A percentile compares a stretch with the other conserved stretches of the same genome.
Evolutionary conservation across 2,797 vertebrate species (phyloP).

Genomic region (Spheniscus humboldti): DNA sequence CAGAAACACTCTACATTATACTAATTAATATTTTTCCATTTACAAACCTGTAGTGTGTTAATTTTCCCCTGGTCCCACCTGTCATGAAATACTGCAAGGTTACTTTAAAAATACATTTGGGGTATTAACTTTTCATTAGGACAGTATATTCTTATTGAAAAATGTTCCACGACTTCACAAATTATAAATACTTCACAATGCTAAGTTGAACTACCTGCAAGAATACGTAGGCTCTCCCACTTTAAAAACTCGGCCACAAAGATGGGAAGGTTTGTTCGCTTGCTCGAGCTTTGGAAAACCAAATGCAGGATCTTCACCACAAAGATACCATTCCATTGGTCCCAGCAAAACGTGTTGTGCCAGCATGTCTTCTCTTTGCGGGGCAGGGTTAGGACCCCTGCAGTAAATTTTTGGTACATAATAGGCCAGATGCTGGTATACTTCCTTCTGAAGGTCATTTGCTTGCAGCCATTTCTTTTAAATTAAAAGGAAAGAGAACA

Average conservation of each 20-base stretch:
- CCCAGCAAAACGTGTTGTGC: conserved; percentile 86
- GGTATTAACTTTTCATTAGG: neutral
- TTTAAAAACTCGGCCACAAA: conserved; percentile 96
- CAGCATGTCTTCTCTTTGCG: conserved; percentile 88
- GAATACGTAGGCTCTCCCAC: conserved; percentile 96
- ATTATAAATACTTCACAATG: neutral
- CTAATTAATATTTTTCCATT: neutral
- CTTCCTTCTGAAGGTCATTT: conserved; percentile 84
- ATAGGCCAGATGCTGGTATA: conserved; percentile 86
- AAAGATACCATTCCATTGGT: conserved; percentile 93
- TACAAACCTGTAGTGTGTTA: neutral
- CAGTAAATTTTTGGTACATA: conserved; percentile 94
- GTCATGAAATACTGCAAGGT: neutral
- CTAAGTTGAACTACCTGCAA: conserved; percentile 84
- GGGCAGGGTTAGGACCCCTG: conserved; percentile 82
- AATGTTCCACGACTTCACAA: neutral
- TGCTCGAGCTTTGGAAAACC: conserved; percentile 89
- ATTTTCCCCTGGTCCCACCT: neutral
- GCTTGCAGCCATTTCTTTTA: conserved; percentile 88
- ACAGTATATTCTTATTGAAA: neutral
- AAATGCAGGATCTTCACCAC: conserved; percentile 86
- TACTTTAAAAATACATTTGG: neutral
- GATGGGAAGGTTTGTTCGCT: conserved; percentile 89
- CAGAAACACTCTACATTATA: neutral
- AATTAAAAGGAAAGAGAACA: conserved; percentile 33